Conservation (phyloP, 2,113 vertebrate genomes). For the Euleptes europaea region DNA sequence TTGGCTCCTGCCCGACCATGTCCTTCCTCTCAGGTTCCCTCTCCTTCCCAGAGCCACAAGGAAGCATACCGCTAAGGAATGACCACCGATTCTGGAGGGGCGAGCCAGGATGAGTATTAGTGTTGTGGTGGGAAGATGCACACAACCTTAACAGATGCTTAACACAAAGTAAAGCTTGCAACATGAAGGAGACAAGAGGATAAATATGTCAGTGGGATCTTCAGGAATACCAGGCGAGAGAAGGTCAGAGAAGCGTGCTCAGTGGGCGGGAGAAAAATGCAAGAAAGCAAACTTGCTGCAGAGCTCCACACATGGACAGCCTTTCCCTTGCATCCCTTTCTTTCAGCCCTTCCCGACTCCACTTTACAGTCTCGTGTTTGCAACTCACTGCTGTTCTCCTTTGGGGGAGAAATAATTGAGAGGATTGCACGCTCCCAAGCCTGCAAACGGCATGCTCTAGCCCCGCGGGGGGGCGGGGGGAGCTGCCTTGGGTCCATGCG, state of each 20-base stretch:
- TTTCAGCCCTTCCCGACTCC: not conserved
- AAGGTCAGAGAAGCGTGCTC: not conserved
- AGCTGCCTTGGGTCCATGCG: too few relatives aligned
- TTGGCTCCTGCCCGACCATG: conserved; percentile 7
- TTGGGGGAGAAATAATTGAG: not conserved
- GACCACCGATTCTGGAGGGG: not conserved
- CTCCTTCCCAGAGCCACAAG: not conserved
- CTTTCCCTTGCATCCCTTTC: not conserved
- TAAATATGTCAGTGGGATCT: not conserved
- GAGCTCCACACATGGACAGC: too few relatives aligned
- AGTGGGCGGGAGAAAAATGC: too few relatives aligned
- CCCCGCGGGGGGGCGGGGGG: too few relatives aligned
- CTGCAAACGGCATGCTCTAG: too few relatives aligned
- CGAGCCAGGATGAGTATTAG: too few relatives aligned
- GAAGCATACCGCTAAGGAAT: not conserved
- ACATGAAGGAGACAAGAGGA: not conserved
- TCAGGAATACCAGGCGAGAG: too few relatives aligned
- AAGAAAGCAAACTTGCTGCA: too few relatives aligned
- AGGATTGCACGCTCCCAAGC: too few relatives aligned
- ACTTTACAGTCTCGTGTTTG: not conserved
- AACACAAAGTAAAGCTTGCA: not conserved
- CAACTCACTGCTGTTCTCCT: not conserved
- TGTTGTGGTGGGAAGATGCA: not conserved
- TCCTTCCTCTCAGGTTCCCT: too few relatives aligned
- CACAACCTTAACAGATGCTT: not conserved